Base-by-base conservation (phyloP, 2,113 vertebrate species). In the Spea multiplicata region DNA sequence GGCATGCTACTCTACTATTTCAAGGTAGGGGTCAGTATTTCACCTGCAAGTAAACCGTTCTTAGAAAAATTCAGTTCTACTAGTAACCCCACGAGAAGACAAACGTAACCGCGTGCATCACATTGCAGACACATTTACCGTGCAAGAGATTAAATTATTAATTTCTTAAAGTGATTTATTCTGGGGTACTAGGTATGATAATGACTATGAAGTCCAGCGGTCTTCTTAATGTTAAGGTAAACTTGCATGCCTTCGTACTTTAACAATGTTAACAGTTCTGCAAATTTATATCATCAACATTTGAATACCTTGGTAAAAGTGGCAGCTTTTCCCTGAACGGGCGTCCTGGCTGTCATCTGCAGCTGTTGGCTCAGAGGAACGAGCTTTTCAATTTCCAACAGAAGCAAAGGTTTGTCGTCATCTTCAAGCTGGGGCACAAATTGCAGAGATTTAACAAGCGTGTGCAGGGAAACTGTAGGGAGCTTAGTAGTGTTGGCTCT, bases 341-440 rank as follows among this genome's bases (percentile, higher is more conserved):
- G 90, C 59, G 91, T 86, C 85, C 91, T 96, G 65, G 92, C 91
- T 76, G 93, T 93, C 77, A 91, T 85, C 85, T 98, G 97, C 65
- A 98, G 92, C 85, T 98, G 96, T 61, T 95, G 95, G 87, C 95
- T 96, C 0, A 93, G 75, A 7, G 92, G 88, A 83, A 90, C 82
- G 83, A 99, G 91, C 83, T 95, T 98, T 86, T 99, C 97, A 82
- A 91, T 91, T 91, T 99, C 96, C 83, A 94, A 81, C 70, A 93
- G 86, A 87, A 99, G 88, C 81, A 89, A 83, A 78, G 91, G 84
- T 86, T 93, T 96, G 75, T 97, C 94, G 71, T 97, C 95, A 74
- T 94, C 89, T 59, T 89, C 89, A 84, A 97, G 89, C 96, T 99
- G 91, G 84, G 86, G 84, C 0, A 0, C 48, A 78, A 52, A 71